phyloP scores from a whole-genome alignment of 2,797 vertebrate genomes.

The Galago senegalensis region DNA sequence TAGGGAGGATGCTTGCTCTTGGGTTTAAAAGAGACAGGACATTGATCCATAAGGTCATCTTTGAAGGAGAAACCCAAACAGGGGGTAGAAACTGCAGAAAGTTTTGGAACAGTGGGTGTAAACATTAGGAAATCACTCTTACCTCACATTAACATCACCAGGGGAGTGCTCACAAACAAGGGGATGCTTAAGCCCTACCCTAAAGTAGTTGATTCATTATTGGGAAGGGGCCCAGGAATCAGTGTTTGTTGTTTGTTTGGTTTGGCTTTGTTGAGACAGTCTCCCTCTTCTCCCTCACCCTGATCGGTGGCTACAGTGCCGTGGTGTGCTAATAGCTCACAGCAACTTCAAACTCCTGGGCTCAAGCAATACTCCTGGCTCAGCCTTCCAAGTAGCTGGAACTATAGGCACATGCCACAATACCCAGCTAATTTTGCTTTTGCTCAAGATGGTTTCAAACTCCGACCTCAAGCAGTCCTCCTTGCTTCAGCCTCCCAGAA shows the following conservation, averaged over 20 bases:
- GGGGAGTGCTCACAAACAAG: neutral
- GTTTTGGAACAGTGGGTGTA: rapidly evolving
- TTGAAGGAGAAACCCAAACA: neutral
- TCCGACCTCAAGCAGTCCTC: neutral
- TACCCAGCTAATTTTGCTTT: neutral
- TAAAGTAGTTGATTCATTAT: neutral
- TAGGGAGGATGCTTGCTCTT: neutral
- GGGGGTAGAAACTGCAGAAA: neutral
- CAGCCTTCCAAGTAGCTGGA: neutral
- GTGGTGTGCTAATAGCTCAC: neutral
- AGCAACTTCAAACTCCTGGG: neutral
- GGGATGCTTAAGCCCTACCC: neutral
- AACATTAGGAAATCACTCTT: neutral
- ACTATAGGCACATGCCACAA: neutral
- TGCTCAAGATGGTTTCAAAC: neutral
- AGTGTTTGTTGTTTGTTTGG: neutral
- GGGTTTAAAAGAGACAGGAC: neutral
- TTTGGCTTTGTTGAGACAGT: neutral
- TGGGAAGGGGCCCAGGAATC: neutral
- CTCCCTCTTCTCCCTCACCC: no score
- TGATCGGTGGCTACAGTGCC: neutral
- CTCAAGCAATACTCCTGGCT: neutral
- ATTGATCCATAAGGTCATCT: neutral
- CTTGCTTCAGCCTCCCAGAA: neutral
- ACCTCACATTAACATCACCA: neutral